A percentile compares a stretch with the other conserved stretches of the same genome.
phyloP scores from a whole-genome alignment of 2,797 vertebrate genomes.

The Remorina albescens region DNA sequence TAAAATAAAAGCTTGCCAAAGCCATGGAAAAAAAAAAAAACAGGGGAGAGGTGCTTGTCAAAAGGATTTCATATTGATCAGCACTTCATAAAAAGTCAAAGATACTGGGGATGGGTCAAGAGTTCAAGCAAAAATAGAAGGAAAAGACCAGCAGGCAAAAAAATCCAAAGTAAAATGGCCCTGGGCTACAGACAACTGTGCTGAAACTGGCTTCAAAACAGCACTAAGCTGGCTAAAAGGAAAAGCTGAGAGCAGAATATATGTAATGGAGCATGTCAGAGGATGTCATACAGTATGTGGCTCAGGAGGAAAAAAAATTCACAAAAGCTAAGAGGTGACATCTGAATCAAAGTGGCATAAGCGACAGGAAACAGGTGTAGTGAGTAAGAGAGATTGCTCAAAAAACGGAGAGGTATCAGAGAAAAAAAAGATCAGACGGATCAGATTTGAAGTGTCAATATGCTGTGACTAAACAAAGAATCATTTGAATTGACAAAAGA shows the following conservation, averaged over 20 bases:
- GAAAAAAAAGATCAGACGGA: constrained; percentile 39
- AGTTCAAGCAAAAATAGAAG: constrained; percentile 41
- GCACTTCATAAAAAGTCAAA: constrained; percentile 17
- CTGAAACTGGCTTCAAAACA: constrained; percentile 27
- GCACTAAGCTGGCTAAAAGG: constrained; percentile 34
- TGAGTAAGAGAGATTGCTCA: constrained; percentile 19
- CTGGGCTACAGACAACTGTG: constrained; percentile 51
- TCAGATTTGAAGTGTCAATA: constrained; percentile 38
- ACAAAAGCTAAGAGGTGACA: constrained; percentile 28
- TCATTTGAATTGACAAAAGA: constrained; percentile 29
- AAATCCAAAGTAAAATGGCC: constrained; percentile 49
- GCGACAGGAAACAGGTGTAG: constrained; percentile 26
- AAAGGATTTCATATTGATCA: constrained; percentile 21
- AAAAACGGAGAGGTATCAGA: constrained; percentile 30
- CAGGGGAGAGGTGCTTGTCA: background rate
- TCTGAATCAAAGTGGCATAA: constrained; percentile 36
- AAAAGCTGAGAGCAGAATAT: constrained; percentile 16
- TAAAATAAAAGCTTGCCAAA: constrained; percentile 14
- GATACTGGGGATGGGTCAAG: constrained; percentile 31
- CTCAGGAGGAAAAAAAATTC: constrained; percentile 41
- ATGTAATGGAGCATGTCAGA: constrained; percentile 25
- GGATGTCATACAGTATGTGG: constrained; percentile 32
- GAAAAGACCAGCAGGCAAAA: constrained; percentile 52
- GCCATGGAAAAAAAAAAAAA: background rate
- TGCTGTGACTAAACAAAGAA: constrained; percentile 32